phyloP scores from a whole-genome alignment of 2,113 vertebrate genomes.

The Drymodes brunneopygia region DNA sequence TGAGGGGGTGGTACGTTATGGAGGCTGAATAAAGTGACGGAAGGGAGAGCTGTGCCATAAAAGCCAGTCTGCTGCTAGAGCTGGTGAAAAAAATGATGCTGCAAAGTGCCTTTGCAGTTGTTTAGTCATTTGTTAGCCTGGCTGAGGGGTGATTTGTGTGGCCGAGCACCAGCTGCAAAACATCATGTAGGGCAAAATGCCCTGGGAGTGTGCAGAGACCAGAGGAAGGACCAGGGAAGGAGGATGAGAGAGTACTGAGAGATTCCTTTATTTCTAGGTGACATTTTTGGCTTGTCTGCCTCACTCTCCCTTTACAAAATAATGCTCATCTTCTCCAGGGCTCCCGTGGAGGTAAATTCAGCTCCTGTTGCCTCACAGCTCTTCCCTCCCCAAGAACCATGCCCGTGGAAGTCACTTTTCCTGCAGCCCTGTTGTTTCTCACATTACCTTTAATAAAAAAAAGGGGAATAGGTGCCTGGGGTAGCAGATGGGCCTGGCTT shows the following conservation, averaged over 20 bases:
- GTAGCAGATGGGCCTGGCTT: conserved; percentile 2
- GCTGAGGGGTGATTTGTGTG: neutral
- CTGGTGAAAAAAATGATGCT: neutral
- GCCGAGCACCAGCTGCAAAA: neutral
- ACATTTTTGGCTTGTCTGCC: neutral
- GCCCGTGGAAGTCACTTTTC: neutral
- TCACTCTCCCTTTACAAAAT: neutral
- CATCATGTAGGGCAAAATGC: neutral
- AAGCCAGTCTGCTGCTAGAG: conserved; percentile 35
- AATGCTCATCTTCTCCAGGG: neutral
- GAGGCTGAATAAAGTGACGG: neutral
- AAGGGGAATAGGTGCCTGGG: neutral
- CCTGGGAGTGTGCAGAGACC: neutral
- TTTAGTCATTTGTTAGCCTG: conserved; percentile 35
- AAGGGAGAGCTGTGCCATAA: neutral
- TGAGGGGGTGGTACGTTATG: neutral
- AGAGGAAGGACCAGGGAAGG: neutral
- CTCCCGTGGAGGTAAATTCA: neutral
- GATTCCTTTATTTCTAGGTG: neutral
- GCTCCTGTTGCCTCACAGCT: neutral
- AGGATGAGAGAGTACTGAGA: neutral
- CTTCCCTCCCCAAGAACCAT: neutral
- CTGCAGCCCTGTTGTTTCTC: neutral
- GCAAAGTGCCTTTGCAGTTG: conserved; percentile 44
- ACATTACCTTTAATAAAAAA: neutral